Conservation (phyloP, 2,113 vertebrate genomes). For the Tyto alba region DNA sequence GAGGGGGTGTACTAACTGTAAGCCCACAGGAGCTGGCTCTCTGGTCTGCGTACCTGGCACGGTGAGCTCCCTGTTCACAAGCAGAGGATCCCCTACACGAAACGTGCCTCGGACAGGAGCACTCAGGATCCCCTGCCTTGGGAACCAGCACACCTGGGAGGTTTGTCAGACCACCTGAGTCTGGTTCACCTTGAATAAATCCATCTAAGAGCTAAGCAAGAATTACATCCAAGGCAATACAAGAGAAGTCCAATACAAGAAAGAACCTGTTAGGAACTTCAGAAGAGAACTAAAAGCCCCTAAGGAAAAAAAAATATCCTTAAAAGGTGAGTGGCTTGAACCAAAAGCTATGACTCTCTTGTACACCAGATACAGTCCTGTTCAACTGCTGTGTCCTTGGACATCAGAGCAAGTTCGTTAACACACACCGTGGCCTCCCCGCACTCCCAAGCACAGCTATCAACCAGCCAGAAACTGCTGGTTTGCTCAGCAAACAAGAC, state of each 20-base stretch:
- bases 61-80: background rate
- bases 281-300: background rate
- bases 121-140: background rate
- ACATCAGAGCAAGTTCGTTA: background rate
- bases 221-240: background rate
- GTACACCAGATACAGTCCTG: background rate
- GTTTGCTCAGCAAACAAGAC: constrained; percentile 10
- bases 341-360: background rate
- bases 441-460: background rate
- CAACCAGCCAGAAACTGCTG: background rate
- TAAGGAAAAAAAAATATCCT: background rate
- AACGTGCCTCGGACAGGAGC: accelerated
- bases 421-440: background rate
- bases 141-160: background rate
- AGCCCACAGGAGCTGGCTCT: background rate
- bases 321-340: background rate
- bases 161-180: background rate
- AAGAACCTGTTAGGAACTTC: background rate
- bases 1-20: background rate
- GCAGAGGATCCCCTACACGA: background rate
- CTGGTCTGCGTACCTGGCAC: too few species aligned
- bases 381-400: background rate
- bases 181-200: background rate
- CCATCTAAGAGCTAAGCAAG: background rate
- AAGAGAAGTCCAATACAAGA: background rate